Evolutionary conservation across 2,888 invertebrate species (phyloP).

Genomic region (Leucoma salicis): DNA sequence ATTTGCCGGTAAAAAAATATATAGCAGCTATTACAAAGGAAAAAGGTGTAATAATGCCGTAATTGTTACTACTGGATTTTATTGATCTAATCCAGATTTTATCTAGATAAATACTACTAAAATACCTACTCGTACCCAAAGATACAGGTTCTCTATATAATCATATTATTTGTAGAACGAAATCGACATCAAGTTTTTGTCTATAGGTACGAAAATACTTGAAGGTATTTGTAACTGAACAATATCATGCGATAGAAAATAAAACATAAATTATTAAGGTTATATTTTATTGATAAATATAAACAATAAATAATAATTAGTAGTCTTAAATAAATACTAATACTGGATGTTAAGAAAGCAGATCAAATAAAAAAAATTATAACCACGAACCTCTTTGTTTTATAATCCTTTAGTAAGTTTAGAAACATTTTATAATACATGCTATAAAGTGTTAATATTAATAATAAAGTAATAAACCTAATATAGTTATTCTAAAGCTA

Average conservation of each 20-base stretch:
- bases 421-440: constrained; percentile 15
- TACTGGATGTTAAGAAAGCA: constrained; percentile 14
- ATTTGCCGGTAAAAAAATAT: too few species aligned
- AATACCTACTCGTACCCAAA: too few species aligned
- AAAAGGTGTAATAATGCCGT: too few species aligned
- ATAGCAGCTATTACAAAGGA: too few species aligned
- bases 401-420: not conserved
- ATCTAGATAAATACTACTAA: too few species aligned
- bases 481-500: constrained; percentile 60
- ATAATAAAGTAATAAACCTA: constrained; percentile 2
- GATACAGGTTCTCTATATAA: too few species aligned
- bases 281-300: constrained; percentile 43
- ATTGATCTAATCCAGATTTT: too few species aligned
- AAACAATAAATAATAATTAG: constrained; percentile 33
- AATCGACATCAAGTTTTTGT: too few species aligned
- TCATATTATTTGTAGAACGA: too few species aligned
- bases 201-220: too few species aligned
- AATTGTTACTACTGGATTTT: too few species aligned
- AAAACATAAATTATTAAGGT: constrained; percentile 40
- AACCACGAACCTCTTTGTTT: constrained; percentile 2
- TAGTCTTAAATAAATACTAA: constrained; percentile 25
- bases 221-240: constrained; percentile 16
- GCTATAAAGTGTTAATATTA: constrained; percentile 17
- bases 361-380: constrained; percentile 11
- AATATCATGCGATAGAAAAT: constrained; percentile 33